Conservation (phyloP, 1,140 invertebrate genomes). For the Eubasilissa regina region DNA sequence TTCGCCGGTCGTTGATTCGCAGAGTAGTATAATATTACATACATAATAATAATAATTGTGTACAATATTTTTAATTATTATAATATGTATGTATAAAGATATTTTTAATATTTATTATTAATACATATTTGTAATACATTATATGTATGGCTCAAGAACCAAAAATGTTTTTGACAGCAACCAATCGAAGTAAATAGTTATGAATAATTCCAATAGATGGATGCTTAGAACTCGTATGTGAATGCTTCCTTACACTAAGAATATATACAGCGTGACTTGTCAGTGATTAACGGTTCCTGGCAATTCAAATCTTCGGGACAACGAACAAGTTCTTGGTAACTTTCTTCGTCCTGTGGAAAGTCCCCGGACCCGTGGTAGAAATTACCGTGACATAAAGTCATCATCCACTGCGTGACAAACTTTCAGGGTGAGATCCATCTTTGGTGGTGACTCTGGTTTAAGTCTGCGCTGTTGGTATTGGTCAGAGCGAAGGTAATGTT, state of each 20-base stretch:
- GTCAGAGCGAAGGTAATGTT: conserved; percentile 59
- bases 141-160: too few relatives aligned
- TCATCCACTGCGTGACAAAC: conserved; percentile 37
- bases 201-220: conserved; percentile 27
- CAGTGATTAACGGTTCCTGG: conserved; percentile 41
- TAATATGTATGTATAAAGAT: too few relatives aligned
- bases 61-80: too few relatives aligned
- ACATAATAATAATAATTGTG: too few relatives aligned
- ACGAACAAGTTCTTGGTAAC: conserved; percentile 47
- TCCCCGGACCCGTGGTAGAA: conserved; percentile 61
- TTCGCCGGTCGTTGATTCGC: too few relatives aligned
- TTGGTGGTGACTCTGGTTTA: conserved; percentile 44
- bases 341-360: conserved; percentile 58
- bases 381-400: conserved; percentile 55
- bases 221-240: background rate
- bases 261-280: conserved; percentile 26
- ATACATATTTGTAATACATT: too few relatives aligned
- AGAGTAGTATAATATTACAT: too few relatives aligned
- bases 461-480: conserved; percentile 41
- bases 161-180: background rate
- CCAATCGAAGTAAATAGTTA: background rate
- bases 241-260: background rate
- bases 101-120: too few relatives aligned
- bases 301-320: conserved; percentile 58
- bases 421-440: conserved; percentile 47